Evolutionary conservation across 2,888 invertebrate species (phyloP), one percentile per base, ranked within the genome.

Genomic region (Eugnorisma glareosa): DNA sequence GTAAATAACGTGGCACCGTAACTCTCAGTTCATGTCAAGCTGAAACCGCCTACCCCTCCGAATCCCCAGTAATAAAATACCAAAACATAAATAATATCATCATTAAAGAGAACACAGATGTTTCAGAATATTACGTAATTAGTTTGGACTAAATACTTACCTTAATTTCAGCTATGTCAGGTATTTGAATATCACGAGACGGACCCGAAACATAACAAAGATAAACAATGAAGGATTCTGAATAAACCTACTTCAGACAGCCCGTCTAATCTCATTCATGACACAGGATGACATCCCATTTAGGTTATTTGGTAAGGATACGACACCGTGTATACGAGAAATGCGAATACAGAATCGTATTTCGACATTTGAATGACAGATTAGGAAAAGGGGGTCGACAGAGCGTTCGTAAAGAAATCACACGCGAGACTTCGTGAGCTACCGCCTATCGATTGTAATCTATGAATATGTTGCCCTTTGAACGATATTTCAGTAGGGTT

Each of bases 341-440:
- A 76, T 63, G 48, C 66, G 48, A 69, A 67, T 40, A 70, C 40
- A 11, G 63, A 79, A 70, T 37, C 57, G 57, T 57, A 82, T 73
- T 73, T 71, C 67, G 64, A 80, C 45, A 43, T 70, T 48, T 63
- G 80, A 82, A 70, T 84, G 84, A 79, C 84, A 81, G 79, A 79
- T 69, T 72, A 68, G 31, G 35, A 37, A 64, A 79, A 59, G 51
- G 70, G 54, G 67, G 54, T 51, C 63, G 67, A 68, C 61, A 28
- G 28, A 48, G 35, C 28, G 67, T 67, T 79, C 67, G 45, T 57
- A 48, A 64, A 75, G 82, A 57, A 82, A 77, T 77, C 59, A 77
- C 31, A 75, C 35, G 57, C 37, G 43, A 37, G 10, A 31, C 63
- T 67, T n/a, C 45, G 54, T 24, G 24, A 64, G 48, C 37, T 57